Percentiles rank a stretch among this genome's conserved stretches.
Conservation (phyloP, 2,797 vertebrate genomes). For the Oreortyx pictus region DNA sequence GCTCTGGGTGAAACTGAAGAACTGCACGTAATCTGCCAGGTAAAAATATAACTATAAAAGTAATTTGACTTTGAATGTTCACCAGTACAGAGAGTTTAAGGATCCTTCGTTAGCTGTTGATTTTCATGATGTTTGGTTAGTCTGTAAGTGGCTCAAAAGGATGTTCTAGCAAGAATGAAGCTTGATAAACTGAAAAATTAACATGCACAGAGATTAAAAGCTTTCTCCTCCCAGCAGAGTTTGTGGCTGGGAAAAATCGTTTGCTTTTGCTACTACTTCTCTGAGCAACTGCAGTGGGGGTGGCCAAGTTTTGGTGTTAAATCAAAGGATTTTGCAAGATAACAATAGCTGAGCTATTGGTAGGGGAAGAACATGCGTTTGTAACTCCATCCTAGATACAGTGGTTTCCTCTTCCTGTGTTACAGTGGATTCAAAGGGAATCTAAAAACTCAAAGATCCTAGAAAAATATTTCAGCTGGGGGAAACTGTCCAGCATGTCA, state of each 20-base stretch:
- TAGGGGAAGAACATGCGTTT: neutral
- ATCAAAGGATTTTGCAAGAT: conserved; percentile 42
- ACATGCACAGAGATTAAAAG: fast-evolving
- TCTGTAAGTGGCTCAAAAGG: neutral
- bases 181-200: neutral
- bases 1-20: neutral
- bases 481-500: conserved; percentile 37
- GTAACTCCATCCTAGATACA: conserved; percentile 28
- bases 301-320: conserved; percentile 9
- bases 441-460: conserved; percentile 28
- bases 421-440: conserved; percentile 48
- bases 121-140: neutral
- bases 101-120: neutral
- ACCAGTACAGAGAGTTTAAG: neutral
- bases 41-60: neutral
- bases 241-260: neutral
- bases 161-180: neutral
- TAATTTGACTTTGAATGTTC: neutral
- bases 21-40: neutral
- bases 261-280: neutral
- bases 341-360: conserved; percentile 1
- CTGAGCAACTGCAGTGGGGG: neutral
- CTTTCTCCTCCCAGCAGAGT: neutral
- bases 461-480: conserved; percentile 60
- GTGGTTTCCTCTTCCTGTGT: conserved; percentile 55